Evolutionary conservation across 1,140 invertebrate genomes (phyloP), one percentile per base, ranked within the genome.

Genomic region (Drosophila arizonae): DNA sequence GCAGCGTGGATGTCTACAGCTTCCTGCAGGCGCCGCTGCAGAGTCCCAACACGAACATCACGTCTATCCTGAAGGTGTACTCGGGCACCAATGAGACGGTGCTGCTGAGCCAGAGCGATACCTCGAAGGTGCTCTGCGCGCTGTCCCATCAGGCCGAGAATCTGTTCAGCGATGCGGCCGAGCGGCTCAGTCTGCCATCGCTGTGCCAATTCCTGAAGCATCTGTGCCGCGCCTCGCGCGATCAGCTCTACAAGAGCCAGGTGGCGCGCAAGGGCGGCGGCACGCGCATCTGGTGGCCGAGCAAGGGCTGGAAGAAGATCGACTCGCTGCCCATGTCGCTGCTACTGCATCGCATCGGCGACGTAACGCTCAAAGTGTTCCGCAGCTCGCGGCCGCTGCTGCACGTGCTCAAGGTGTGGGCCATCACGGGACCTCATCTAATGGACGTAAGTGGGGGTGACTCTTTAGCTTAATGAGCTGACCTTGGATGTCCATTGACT

Each of bases 341-440:
- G n/a, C 93, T 98, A 1, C 91, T 98, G 2, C 95, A 96, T 79
- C 93, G 97, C 45, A 94, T 97, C 36, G 96, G 96, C 0, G 96
- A 98, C 91, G 96, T 97, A 0, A 96, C 98, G 77, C 92, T 98
- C 61, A 96, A 96, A 77, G 96, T 97, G 57, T 95, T 97, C 0
- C 94, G 96, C 69, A 97, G 97, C 76, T 96, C 97, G 1, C 92
- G 97, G 6, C 97, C 97, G 0, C 92, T 98, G 26, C 94, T 98
- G 51, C 97, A 98, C 86, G 95, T 97, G 17, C 97, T 98, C 94
- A 95, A 95, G 75, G 94, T 96, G 11, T 98, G 97, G 97, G 96
- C 96, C 62, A 95, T 97, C 3, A 95, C 97, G 5, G 96, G 97
- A 4, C 96, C 97, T 0, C 97, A 98, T 92, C 95, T 98, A 68